Conservation (phyloP, 2,113 vertebrate species). For the Passerina amoena region DNA sequence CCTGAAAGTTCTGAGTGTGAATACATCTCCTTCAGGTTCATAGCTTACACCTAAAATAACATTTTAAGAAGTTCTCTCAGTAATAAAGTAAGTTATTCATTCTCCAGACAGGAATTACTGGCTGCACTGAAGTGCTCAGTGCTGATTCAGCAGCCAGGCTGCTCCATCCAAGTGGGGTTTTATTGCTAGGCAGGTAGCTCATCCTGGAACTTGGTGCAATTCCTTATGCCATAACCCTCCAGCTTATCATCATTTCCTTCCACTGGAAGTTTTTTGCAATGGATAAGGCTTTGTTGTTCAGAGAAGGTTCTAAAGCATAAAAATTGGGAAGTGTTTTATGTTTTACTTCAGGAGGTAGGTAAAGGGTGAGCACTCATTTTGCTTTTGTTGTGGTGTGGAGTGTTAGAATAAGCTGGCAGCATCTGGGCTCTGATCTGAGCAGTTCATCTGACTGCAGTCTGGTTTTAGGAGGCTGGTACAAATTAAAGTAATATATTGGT, state of each 20-base stretch:
- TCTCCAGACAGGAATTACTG: slow-evolving; percentile 3
- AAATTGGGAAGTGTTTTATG: neutral
- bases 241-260: slow-evolving; percentile 2
- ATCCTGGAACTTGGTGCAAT: neutral
- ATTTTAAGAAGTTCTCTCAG: slow-evolving; percentile 29
- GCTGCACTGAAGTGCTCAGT: neutral
- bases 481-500: neutral
- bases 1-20: slow-evolving; percentile 15
- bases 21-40: neutral
- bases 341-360: neutral
- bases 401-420: neutral
- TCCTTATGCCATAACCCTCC: neutral
- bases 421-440: neutral
- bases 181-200: slow-evolving; percentile 12
- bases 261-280: neutral
- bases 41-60: slow-evolving; percentile 39
- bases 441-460: neutral
- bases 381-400: neutral
- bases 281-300: neutral
- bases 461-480: neutral
- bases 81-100: slow-evolving; percentile 13
- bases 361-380: neutral
- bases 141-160: slow-evolving; percentile 52
- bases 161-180: neutral
- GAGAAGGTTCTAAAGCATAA: neutral